Conservation (phyloP, 1,140 invertebrate genomes). For the Galendromus occidentalis region DNA sequence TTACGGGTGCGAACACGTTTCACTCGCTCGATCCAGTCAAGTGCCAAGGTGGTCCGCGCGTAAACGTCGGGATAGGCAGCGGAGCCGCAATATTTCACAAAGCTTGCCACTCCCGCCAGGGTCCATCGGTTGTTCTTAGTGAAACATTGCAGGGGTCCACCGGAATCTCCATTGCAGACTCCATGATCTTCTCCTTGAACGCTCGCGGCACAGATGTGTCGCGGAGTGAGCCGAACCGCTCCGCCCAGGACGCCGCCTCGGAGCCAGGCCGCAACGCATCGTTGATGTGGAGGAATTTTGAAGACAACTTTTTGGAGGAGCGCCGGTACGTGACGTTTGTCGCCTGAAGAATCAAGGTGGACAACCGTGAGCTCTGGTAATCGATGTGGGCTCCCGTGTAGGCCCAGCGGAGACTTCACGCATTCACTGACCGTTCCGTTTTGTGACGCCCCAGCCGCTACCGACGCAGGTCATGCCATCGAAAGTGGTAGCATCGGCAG, state of each 20-base stretch:
- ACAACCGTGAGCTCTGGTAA: neutral
- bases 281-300: neutral
- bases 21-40: neutral
- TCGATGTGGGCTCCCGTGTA: neutral
- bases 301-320: neutral
- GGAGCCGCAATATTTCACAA: neutral
- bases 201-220: neutral
- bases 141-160: neutral
- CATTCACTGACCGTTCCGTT: neutral
- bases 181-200: neutral
- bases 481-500: neutral
- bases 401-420: neutral
- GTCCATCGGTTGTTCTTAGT: neutral
- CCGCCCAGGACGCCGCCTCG: neutral
- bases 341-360: neutral
- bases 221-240: neutral
- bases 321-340: neutral
- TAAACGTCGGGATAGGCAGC: neutral
- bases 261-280: neutral
- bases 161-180: neutral
- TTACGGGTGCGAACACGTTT: neutral
- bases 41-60: neutral
- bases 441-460: constrained; percentile 15
- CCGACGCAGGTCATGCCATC: neutral
- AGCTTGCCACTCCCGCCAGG: neutral